Evolutionary conservation across 2,797 vertebrate species (phyloP).

Genomic region (Aviceda leuphotes): DNA sequence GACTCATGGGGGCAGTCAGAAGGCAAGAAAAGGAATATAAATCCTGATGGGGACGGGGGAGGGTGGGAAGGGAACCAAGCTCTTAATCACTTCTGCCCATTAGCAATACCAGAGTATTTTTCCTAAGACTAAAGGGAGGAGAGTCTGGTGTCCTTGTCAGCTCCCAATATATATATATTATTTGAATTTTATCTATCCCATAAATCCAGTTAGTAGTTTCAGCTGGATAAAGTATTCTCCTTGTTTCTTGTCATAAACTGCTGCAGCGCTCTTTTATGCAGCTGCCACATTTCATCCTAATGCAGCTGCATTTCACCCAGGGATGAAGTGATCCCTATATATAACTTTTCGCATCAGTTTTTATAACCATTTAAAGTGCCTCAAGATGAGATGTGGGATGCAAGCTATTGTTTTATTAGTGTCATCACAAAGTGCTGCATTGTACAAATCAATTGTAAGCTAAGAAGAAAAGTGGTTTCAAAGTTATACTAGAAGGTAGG

Average conservation of each 20-base stretch:
- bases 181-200: conserved; percentile 39
- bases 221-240: conserved; percentile 43
- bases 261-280: conserved; percentile 19
- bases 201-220: conserved; percentile 36
- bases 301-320: conserved; percentile 45
- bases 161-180: neutral
- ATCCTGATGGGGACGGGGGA: neutral
- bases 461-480: neutral
- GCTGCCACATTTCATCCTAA: conserved; percentile 55
- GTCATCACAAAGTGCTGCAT: neutral
- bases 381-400: conserved; percentile 22
- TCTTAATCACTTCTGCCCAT: conserved; percentile 29
- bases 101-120: conserved; percentile 6
- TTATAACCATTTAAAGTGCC: conserved; percentile 24
- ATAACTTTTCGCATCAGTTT: conserved; percentile 48
- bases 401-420: conserved; percentile 41
- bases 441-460: conserved; percentile 26
- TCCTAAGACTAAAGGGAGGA: neutral
- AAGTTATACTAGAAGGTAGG: neutral
- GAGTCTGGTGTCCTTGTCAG: conserved; percentile 37
- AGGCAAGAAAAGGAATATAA: conserved; percentile 12
- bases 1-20: neutral
- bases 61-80: neutral
- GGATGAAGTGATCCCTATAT: conserved; percentile 29
- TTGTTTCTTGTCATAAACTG: conserved; percentile 58